A percentile compares a stretch with the other conserved stretches of the same genome.
Conservation (phyloP, 2,888 invertebrate genomes). For the Bugulina stolonifera region DNA sequence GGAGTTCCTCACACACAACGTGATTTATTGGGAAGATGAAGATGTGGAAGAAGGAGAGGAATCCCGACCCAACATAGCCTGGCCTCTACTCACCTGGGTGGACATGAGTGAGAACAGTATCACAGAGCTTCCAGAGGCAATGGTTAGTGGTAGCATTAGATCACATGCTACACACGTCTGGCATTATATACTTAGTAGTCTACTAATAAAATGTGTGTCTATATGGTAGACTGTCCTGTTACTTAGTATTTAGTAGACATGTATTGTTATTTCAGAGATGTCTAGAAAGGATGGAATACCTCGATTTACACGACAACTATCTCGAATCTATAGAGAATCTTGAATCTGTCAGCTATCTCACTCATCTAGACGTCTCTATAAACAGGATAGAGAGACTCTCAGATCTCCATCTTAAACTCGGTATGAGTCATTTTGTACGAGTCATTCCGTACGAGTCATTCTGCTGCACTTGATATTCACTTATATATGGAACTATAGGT, state of each 20-base stretch:
- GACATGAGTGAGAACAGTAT: constrained; percentile 76
- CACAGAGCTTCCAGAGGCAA: constrained; percentile 70
- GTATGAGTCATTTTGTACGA: too few species aligned
- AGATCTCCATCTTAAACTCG: constrained; percentile 76
- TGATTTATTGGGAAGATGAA: constrained; percentile 64
- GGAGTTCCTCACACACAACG: constrained; percentile 77
- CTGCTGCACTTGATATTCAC: too few species aligned
- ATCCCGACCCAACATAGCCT: constrained; percentile 40
- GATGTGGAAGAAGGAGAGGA: constrained; percentile 52
- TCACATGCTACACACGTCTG: too few species aligned
- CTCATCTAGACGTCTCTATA: constrained; percentile 70
- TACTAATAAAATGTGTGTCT: too few species aligned
- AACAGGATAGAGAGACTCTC: constrained; percentile 64
- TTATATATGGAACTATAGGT: too few species aligned
- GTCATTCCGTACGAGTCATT: too few species aligned
- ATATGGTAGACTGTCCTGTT: too few species aligned
- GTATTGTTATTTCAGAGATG: constrained; percentile 46
- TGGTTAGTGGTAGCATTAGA: too few species aligned
- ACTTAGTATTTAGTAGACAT: too few species aligned
- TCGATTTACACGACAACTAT: constrained; percentile 73
- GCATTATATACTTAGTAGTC: too few species aligned
- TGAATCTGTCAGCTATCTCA: constrained; percentile 70
- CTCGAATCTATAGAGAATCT: constrained; percentile 69
- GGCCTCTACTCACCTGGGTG: constrained; percentile 60
- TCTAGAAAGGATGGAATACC: constrained; percentile 58